These are phyloP conservation scores for Sebastes wilsoni DNA, from an alignment of 2,797 vertebrate genomes.

Conservation along the genomic window DNA sequence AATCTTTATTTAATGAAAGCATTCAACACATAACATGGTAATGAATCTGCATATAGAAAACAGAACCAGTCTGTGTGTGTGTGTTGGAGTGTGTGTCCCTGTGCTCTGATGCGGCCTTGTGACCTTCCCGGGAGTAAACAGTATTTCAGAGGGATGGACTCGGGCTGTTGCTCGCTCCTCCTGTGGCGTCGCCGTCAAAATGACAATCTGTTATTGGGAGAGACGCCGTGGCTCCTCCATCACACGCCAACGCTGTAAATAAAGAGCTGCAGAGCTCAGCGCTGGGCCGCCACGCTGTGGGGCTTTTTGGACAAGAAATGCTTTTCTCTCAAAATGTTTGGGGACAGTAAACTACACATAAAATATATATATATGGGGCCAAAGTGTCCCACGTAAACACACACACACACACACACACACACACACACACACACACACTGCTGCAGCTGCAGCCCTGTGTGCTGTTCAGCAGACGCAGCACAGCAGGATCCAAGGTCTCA, in stretches of 20 bases:
- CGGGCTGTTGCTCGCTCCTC: conserved; percentile 68
- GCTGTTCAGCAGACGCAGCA: neutral
- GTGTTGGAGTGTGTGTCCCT: conserved; percentile 28
- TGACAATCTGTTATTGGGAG: conserved; percentile 79
- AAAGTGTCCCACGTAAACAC: neutral
- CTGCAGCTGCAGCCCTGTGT: conserved; percentile 18
- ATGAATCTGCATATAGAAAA: neutral
- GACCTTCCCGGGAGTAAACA: conserved; percentile 78
- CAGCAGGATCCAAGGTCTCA: conserved; percentile 37
- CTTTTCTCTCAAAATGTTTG: conserved; percentile 8
- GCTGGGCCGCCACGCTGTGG: neutral
- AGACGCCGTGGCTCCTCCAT: conserved; percentile 62
- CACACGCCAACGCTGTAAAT: conserved; percentile 72
- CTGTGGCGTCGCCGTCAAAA: conserved; percentile 76
- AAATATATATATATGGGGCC: neutral
- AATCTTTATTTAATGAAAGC: neutral
- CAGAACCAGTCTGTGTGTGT: neutral
- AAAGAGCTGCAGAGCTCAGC: conserved; percentile 26
- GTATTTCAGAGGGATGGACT: conserved; percentile 64
- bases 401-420: neutral
- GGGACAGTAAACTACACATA: conserved; percentile 40
- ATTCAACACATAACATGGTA: neutral
- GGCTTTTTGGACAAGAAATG: conserved; percentile 31
- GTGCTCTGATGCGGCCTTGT: conserved; percentile 33
- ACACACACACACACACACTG: neutral